Percentiles rank a stretch among this genome's conserved stretches.
Evolutionary conservation across 1,140 invertebrate species (phyloP).

Genomic region (Pogonomyrmex barbatus): DNA sequence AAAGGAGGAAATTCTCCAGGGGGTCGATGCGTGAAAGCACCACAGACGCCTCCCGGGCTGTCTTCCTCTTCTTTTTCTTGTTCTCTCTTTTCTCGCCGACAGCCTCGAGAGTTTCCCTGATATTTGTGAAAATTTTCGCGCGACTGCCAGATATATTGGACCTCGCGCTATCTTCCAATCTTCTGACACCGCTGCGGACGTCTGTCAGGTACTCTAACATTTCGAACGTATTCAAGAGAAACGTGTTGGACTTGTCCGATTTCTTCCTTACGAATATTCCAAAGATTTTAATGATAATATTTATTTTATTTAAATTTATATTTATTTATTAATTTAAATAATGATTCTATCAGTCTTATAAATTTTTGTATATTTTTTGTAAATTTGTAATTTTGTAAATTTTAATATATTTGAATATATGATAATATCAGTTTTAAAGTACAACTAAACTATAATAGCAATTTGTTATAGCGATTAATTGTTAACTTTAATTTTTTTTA

Average conservation of each 20-base stretch:
- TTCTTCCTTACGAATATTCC: constrained; percentile 18
- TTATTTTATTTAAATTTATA: neutral
- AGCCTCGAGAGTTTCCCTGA: neutral
- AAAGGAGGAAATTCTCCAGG: neutral
- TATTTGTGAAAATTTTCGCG: constrained; percentile 39
- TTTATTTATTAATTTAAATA: neutral
- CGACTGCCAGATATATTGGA: constrained; percentile 23
- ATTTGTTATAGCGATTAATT: neutral
- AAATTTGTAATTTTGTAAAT: no score
- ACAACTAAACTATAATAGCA: no score
- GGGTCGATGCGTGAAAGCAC: constrained; percentile 12
- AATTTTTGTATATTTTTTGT: neutral
- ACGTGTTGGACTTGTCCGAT: neutral
- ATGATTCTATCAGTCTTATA: neutral
- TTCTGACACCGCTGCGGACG: constrained; percentile 1
- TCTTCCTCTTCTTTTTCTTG: neutral
- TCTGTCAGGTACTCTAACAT: constrained; percentile 14
- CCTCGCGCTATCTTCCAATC: constrained; percentile 30
- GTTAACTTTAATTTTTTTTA: neutral
- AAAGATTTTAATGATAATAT: neutral
- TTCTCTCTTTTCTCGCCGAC: neutral
- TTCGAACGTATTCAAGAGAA: constrained; percentile 3
- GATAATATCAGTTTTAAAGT: neutral
- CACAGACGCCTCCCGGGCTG: neutral
- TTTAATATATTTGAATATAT: no score